Evolutionary conservation across 2,113 vertebrate genomes (phyloP).

Genomic region (Sinocyclocheilus anshuiensis): DNA sequence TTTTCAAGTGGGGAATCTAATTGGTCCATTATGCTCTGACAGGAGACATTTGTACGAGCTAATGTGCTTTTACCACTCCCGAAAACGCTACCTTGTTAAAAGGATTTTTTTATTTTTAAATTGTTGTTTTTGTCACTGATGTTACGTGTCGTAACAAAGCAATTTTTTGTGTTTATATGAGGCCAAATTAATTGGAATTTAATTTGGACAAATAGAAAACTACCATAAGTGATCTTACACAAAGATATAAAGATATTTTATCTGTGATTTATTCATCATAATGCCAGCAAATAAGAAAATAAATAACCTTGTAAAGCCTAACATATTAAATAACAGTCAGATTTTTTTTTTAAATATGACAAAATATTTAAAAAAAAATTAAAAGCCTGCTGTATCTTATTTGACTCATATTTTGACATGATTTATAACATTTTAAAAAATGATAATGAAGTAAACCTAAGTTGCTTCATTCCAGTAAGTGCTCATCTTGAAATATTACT

Average conservation of each 20-base stretch:
- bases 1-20: slow-evolving; percentile 17
- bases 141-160: neutral
- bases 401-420: neutral
- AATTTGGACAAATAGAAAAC: neutral
- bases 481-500: too few relatives aligned
- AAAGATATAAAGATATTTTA: neutral
- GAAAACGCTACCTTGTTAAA: slow-evolving; percentile 2
- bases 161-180: neutral
- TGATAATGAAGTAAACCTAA: too few relatives aligned
- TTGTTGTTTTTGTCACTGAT: neutral
- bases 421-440: neutral
- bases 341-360: neutral
- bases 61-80: slow-evolving; percentile 21
- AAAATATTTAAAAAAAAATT: neutral
- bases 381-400: neutral
- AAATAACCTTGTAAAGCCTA: neutral
- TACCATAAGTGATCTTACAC: neutral
- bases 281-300: neutral
- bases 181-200: neutral
- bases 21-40: slow-evolving; percentile 32
- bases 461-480: neutral
- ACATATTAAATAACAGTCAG: neutral
- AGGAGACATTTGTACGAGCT: slow-evolving; percentile 1
- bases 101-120: neutral
- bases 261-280: neutral